Evolutionary conservation across 2,113 vertebrate genomes (phyloP).

Genomic region (Pyrgilauda ruficollis): DNA sequence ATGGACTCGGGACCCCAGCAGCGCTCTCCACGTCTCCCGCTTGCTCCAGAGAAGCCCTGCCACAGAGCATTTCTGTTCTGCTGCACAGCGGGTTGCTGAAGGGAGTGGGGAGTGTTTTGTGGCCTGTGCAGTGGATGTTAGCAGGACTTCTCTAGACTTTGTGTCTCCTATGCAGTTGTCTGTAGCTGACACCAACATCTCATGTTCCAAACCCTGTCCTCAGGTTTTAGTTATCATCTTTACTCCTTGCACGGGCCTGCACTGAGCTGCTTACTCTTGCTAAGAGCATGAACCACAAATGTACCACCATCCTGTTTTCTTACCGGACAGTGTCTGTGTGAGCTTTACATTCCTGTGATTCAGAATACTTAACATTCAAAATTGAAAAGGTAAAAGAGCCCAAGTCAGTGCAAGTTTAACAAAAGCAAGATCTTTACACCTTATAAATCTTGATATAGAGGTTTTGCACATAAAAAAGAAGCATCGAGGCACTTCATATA

Average conservation of each 20-base stretch:
- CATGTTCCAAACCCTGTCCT: slow-evolving; percentile 45
- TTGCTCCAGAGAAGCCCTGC: not conserved
- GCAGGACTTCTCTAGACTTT: not conserved
- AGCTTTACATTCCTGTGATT: not conserved
- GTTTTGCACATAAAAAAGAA: not conserved
- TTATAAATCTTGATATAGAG: not conserved
- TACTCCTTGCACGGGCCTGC: not conserved
- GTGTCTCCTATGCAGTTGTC: slow-evolving; percentile 53
- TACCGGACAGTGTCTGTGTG: not conserved
- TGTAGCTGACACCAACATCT: slow-evolving; percentile 34
- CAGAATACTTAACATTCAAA: not conserved
- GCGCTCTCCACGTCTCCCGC: not conserved
- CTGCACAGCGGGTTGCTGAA: not conserved
- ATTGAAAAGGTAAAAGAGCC: not conserved
- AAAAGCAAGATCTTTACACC: not conserved
- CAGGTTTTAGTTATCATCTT: slow-evolving; percentile 24
- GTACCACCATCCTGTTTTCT: not conserved
- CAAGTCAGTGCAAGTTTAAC: not conserved
- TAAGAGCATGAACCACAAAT: not conserved
- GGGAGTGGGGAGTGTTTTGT: not conserved
- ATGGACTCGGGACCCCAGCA: not conserved
- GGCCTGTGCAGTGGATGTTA: not conserved
- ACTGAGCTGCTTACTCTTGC: not conserved
- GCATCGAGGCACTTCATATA: rapidly evolving
- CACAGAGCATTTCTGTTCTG: not conserved